Evolutionary conservation across 1,140 invertebrate genomes (phyloP), one percentile per base, ranked within the genome.

Genomic region (Aphidius gifuensis): DNA sequence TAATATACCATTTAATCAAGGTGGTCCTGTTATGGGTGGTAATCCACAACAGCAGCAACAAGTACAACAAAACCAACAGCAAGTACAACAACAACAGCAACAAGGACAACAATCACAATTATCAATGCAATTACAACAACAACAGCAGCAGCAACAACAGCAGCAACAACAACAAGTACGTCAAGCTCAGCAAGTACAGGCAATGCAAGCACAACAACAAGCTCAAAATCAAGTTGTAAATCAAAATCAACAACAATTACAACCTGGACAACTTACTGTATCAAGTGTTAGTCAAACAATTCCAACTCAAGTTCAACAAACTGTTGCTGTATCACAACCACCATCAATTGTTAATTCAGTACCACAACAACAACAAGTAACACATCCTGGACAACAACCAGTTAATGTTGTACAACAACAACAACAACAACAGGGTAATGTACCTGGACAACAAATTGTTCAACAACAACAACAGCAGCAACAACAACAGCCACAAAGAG

Each of bases 1-100:
- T 32, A 84, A 73, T 60, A 79, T 83, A 62, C 77, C 81, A 39
- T 84, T 83, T 68, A 73, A 71, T 59, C 82, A 83, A 69, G 76
- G 83, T 70, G 50, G 43, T 7, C 45, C 61, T 64, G 75, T 78
- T 50, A 80, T 81, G 74, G 66, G 74, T 38, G 67, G 80, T 21
- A 80, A 75, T 70, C 61, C 77, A 44, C 83, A 84, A 65, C 83
- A 74, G 6, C 73, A 55, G 40, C 38, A 9, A n/a, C 53, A 55
- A 39, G 53, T 5, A 16, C 73, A 62, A 50, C 64, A 62, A 23
- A n/a, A 58, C 59, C 79, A 82, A 57, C 76, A 79, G 57, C 74
- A n/a, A n/a, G n/a, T n/a, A n/a, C n/a, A n/a, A n/a, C n/a, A 70
- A 50, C 70, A 71, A 60, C 66, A 69, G 43, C 63, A 67, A 43